Conservation (phyloP, 2,797 vertebrate genomes). For the Hemitrygon akajei region DNA sequence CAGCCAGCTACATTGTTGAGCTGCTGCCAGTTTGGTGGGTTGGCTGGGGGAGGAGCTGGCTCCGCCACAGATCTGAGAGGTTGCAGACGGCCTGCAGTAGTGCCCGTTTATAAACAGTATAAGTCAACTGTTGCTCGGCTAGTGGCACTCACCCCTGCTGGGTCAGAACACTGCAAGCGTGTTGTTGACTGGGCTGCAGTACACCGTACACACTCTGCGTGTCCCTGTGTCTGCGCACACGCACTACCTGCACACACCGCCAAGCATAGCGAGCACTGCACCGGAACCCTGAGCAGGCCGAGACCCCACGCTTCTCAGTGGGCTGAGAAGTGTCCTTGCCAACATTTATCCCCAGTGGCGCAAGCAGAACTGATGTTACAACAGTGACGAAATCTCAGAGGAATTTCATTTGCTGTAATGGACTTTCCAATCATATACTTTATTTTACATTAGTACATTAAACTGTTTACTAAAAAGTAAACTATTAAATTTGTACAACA, state of each 20-base stretch:
- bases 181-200: background rate
- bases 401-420: background rate
- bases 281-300: no score
- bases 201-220: background rate
- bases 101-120: background rate
- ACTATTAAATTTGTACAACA: no score
- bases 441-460: background rate
- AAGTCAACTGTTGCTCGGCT: background rate
- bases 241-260: background rate
- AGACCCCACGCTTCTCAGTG: background rate
- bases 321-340: background rate
- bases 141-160: background rate
- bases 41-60: background rate
- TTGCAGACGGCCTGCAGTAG: background rate
- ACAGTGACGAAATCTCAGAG: background rate
- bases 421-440: background rate
- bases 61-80: background rate
- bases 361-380: background rate
- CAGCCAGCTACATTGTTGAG: background rate
- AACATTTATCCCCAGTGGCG: background rate
- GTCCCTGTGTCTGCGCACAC: background rate
- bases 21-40: background rate
- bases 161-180: background rate
- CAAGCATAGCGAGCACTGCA: no score
- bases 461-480: no score